phyloP scores from a whole-genome alignment of 2,888 invertebrate species.

The Operophtera brumata region DNA sequence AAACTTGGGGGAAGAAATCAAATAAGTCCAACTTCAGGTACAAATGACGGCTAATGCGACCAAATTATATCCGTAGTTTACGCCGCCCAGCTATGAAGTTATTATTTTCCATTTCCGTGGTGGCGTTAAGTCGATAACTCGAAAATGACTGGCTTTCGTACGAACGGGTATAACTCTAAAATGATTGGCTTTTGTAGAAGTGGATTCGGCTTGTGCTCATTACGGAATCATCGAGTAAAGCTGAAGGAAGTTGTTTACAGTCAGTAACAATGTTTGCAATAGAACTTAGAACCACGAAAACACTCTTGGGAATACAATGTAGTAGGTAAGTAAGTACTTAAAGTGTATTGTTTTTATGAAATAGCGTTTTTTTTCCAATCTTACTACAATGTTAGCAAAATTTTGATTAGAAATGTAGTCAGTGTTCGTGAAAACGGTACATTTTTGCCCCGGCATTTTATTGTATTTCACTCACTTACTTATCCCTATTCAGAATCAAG shows the following conservation, averaged over 20 bases:
- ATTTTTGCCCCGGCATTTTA: background rate
- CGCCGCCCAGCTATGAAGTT: constrained; percentile 71
- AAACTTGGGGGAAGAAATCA: constrained; percentile 33
- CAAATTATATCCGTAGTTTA: constrained; percentile 71
- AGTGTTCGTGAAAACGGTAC: background rate
- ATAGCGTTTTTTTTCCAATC: background rate
- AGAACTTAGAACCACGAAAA: constrained; percentile 10
- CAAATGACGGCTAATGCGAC: constrained; percentile 70
- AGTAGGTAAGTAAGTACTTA: background rate
- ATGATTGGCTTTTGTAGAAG: constrained; percentile 71
- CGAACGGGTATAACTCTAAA: constrained; percentile 75
- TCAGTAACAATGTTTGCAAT: constrained; percentile 30
- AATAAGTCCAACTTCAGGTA: constrained; percentile 47
- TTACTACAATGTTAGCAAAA: background rate
- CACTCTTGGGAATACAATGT: constrained; percentile 2
- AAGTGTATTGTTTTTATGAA: background rate
- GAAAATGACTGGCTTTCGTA: constrained; percentile 76
- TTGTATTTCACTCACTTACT: background rate
- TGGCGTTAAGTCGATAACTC: constrained; percentile 77
- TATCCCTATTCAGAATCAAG: background rate
- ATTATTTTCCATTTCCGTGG: constrained; percentile 78
- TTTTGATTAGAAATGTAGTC: background rate
- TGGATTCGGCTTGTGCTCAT: constrained; percentile 61
- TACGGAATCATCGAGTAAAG: constrained; percentile 62
- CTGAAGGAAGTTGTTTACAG: constrained; percentile 37